These are phyloP conservation scores for Mastacembelus armatus DNA, from an alignment of 2,797 vertebrate genomes.

Conservation along the genomic window DNA sequence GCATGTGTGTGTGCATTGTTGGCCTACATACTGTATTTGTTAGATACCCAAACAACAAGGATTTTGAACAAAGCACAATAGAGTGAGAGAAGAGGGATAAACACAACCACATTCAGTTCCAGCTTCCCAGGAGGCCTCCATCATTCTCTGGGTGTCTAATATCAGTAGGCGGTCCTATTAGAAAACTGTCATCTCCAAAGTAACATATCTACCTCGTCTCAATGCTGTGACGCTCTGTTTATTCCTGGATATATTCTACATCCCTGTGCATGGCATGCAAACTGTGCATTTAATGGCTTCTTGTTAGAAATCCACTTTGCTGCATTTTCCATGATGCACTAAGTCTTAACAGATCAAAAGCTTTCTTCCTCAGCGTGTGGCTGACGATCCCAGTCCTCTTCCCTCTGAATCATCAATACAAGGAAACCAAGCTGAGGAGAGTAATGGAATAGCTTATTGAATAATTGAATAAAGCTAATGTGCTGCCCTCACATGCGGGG, in stretches of 20 bases:
- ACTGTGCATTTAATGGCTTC: conserved; percentile 23
- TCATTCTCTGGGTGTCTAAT: conserved; percentile 10
- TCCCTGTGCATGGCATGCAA: not conserved
- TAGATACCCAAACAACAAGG: conserved; percentile 54
- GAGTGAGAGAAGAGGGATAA: conserved; percentile 23
- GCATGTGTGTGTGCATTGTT: conserved; percentile 15
- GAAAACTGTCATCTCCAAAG: conserved; percentile 25
- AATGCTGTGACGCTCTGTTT: conserved; percentile 8
- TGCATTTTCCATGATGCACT: conserved; percentile 9
- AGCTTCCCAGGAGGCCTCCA: conserved; percentile 51
- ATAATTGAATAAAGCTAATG: conserved; percentile 81
- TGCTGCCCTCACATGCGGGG: conserved; percentile 47
- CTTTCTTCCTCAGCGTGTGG: conserved; percentile 32
- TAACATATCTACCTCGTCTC: not conserved
- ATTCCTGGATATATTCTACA: conserved; percentile 20
- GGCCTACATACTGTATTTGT: conserved; percentile 60
- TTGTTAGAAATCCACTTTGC: conserved; percentile 34
- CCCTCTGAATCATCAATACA: conserved; percentile 56
- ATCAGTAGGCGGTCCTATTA: conserved; percentile 33
- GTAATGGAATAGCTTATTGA: conserved; percentile 75
- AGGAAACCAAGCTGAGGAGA: conserved; percentile 62
- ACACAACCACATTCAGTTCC: conserved; percentile 30
- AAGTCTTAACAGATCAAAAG: conserved; percentile 53
- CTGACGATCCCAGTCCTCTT: conserved; percentile 39
- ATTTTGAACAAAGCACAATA: conserved; percentile 54